Evolutionary conservation across 2,797 vertebrate genomes (phyloP).

Genomic region (Arnoldichthys spilopterus): DNA sequence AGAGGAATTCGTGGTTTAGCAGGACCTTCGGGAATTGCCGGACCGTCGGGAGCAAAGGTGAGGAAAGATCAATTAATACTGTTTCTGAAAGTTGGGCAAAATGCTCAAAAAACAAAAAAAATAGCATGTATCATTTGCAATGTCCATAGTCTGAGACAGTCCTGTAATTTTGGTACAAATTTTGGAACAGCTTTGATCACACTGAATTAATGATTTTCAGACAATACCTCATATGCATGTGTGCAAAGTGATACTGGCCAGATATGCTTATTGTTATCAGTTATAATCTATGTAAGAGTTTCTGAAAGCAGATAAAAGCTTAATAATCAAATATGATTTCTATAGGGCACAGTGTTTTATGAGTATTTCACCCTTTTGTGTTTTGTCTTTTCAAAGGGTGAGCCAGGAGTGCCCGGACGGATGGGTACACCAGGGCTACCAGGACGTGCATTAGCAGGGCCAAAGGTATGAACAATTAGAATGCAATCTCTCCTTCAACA

Average conservation of each 20-base stretch:
- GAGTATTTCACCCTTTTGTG: not conserved
- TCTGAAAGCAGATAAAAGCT: too few relatives aligned
- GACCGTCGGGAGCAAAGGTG: conserved; percentile 87
- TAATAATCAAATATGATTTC: not conserved
- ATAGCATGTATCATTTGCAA: not conserved
- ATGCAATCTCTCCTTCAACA: not conserved
- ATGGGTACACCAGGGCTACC: conserved; percentile 81
- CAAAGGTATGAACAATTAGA: conserved; percentile 78
- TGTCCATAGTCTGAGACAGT: not conserved
- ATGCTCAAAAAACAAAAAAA: too few relatives aligned
- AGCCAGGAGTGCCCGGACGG: conserved; percentile 83
- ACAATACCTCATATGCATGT: too few relatives aligned
- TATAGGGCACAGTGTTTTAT: not conserved
- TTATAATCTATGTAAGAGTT: too few relatives aligned
- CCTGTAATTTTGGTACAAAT: not conserved
- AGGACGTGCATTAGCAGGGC: conserved; percentile 82
- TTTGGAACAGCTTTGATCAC: too few relatives aligned
- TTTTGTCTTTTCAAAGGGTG: conserved; percentile 75
- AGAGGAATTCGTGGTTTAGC: conserved; percentile 85
- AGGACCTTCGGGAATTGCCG: conserved; percentile 82
- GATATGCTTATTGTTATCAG: not conserved
- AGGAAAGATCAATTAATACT: not conserved
- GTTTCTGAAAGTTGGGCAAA: not conserved
- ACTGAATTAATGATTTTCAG: too few relatives aligned
- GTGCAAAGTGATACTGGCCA: not conserved